A percentile compares a stretch with the other conserved stretches of the same genome.
These are phyloP conservation scores for Drosophila recens DNA, from an alignment of 2,888 invertebrate genomes.

Conservation along the genomic window DNA sequence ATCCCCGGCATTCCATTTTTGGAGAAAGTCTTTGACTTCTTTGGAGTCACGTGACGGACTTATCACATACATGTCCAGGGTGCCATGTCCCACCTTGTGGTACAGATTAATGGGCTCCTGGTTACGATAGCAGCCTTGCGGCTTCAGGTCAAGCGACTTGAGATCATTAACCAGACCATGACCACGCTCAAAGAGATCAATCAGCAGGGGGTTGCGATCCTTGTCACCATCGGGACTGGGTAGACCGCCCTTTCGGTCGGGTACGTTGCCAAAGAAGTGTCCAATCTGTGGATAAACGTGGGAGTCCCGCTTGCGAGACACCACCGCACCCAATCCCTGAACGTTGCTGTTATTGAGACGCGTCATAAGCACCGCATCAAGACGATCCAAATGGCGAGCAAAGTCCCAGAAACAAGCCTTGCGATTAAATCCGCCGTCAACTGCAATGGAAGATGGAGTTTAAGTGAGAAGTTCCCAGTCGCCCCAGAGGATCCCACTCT, in stretches of 20 bases:
- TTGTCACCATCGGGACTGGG: slow-evolving; percentile 93
- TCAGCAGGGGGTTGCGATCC: slow-evolving; percentile 92
- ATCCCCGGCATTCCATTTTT: slow-evolving; percentile 95
- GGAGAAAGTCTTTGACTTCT: slow-evolving; percentile 96
- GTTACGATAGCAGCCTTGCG: slow-evolving; percentile 95
- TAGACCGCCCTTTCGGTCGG: slow-evolving; percentile 89
- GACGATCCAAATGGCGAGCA: slow-evolving; percentile 95
- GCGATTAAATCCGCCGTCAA: slow-evolving; percentile 97
- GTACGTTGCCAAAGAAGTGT: slow-evolving; percentile 97
- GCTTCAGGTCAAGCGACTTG: slow-evolving; percentile 92
- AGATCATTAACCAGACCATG: slow-evolving; percentile 94
- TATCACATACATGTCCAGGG: slow-evolving; percentile 98
- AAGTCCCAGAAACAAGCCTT: slow-evolving; percentile 99
- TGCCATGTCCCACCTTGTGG: slow-evolving; percentile 97
- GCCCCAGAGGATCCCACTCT: slow-evolving; percentile 62
- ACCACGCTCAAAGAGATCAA: slow-evolving; percentile 94
- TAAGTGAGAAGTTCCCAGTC: neutral
- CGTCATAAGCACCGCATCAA: slow-evolving; percentile 98
- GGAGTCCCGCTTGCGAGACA: slow-evolving; percentile 92
- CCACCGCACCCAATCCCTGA: slow-evolving; percentile 95
- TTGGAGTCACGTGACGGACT: slow-evolving; percentile 97
- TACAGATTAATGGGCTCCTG: slow-evolving; percentile 97
- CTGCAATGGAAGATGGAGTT: slow-evolving; percentile 78
- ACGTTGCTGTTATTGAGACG: slow-evolving; percentile 96
- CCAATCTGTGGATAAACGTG: slow-evolving; percentile 97